Percentiles rank a stretch among this genome's conserved stretches.
Conservation (phyloP, 2,888 invertebrate genomes). For the Drosophila suboccidentalis region DNA sequence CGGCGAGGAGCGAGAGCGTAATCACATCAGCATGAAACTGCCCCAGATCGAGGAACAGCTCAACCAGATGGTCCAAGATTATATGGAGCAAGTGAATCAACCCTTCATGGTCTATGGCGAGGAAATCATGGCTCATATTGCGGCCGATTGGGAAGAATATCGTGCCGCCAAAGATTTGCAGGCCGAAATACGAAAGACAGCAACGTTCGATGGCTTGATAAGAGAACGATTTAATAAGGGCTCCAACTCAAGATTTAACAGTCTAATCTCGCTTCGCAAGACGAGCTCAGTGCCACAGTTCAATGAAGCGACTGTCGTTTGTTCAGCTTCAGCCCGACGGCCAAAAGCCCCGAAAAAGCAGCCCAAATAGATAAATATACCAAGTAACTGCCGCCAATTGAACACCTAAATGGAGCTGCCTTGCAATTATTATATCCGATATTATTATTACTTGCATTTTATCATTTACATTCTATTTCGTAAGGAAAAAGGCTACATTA, state of each 20-base stretch:
- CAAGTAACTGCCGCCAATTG: background rate
- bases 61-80: constrained; percentile 86
- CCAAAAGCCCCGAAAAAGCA: background rate
- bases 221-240: no score
- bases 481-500: background rate
- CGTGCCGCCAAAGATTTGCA: constrained; percentile 74
- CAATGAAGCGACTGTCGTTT: background rate
- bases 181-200: constrained; percentile 85
- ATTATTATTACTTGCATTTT: background rate
- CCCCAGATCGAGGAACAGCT: constrained; percentile 91
- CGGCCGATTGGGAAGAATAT: constrained; percentile 88
- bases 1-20: constrained; percentile 94
- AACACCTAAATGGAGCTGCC: background rate
- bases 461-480: background rate
- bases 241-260: background rate
- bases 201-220: background rate
- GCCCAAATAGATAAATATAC: background rate
- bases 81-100: constrained; percentile 86
- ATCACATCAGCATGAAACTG: constrained; percentile 89
- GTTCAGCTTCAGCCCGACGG: background rate
- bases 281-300: constrained; percentile 30
- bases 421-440: background rate
- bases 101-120: constrained; percentile 89
- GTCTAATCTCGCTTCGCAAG: constrained; percentile 19
- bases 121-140: constrained; percentile 88